These are phyloP conservation scores for Acrobasis suavella DNA, from an alignment of 2,888 invertebrate species.

Conservation along the genomic window DNA sequence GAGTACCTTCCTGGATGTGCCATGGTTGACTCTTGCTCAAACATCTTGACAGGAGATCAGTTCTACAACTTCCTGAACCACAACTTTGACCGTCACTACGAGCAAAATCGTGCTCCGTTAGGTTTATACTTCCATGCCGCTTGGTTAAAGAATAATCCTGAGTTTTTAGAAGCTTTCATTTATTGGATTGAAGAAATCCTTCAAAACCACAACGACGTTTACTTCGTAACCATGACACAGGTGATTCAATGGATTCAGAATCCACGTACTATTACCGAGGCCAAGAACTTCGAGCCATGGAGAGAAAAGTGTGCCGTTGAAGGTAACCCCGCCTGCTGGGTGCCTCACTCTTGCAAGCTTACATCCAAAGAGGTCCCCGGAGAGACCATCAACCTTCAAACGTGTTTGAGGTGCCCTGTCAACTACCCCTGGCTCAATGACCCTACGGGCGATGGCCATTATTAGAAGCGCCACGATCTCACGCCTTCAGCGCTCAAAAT, in stretches of 20 bases:
- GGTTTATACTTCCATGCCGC: conserved; percentile 97
- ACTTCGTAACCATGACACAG: conserved; percentile 97
- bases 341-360: conserved; percentile 94
- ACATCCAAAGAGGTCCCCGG: conserved; percentile 97
- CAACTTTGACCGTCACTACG: conserved; percentile 96
- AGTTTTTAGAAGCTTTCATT: conserved; percentile 94
- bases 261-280: conserved; percentile 91
- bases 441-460: conserved; percentile 94
- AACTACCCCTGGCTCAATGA: conserved; percentile 98
- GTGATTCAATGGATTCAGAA: conserved; percentile 98
- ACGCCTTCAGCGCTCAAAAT: conserved; percentile 65
- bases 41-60: conserved; percentile 94
- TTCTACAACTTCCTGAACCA: conserved; percentile 97
- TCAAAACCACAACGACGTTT: conserved; percentile 93
- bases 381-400: conserved; percentile 96
- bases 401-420: conserved; percentile 95
- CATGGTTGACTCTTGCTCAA: conserved; percentile 97
- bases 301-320: conserved; percentile 96
- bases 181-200: conserved; percentile 96
- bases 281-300: conserved; percentile 97
- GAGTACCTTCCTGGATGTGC: conserved; percentile 95
- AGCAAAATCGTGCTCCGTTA: conserved; percentile 93
- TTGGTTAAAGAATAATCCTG: conserved; percentile 96
- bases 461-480: conserved; percentile 84
- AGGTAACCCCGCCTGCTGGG: conserved; percentile 91